phyloP scores from a whole-genome alignment of 2,797 vertebrate genomes.

The Chiloscyllium punctatum region DNA sequence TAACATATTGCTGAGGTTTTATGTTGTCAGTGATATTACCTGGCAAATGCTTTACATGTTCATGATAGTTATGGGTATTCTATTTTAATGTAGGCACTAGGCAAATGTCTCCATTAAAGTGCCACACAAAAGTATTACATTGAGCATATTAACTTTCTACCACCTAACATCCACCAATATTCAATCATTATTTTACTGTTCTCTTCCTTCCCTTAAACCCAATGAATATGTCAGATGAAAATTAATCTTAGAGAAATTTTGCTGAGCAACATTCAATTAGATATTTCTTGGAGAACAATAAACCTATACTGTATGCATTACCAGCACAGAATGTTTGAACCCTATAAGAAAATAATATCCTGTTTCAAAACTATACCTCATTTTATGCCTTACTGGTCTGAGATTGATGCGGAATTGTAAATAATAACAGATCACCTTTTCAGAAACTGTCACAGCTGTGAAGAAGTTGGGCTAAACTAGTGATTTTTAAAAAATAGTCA shows the following conservation, averaged over 20 bases:
- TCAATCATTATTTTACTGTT: not conserved
- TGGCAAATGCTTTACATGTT: not conserved
- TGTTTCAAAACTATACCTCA: not conserved
- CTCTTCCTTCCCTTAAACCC: not conserved
- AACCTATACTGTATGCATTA: not conserved
- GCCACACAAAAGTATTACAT: not conserved
- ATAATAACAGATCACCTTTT: not conserved
- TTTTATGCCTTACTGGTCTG: not conserved
- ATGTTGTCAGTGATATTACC: not conserved
- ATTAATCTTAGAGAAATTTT: not conserved
- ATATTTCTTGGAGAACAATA: not conserved
- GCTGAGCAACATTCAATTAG: not conserved
- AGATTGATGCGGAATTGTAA: not conserved
- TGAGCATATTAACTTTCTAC: not conserved
- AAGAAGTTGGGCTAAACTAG: not conserved
- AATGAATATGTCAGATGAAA: not conserved
- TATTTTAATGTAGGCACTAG: not conserved
- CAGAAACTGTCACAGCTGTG: not conserved
- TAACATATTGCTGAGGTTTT: not conserved
- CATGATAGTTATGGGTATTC: not conserved
- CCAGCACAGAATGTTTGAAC: no score
- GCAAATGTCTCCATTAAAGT: not conserved
- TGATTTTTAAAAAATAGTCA: not conserved
- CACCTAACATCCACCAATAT: not conserved
- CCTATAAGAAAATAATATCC: not conserved